These are phyloP conservation scores for Sarcophaga variegata DNA, from an alignment of 2,888 invertebrate genomes.

Conservation along the genomic window DNA sequence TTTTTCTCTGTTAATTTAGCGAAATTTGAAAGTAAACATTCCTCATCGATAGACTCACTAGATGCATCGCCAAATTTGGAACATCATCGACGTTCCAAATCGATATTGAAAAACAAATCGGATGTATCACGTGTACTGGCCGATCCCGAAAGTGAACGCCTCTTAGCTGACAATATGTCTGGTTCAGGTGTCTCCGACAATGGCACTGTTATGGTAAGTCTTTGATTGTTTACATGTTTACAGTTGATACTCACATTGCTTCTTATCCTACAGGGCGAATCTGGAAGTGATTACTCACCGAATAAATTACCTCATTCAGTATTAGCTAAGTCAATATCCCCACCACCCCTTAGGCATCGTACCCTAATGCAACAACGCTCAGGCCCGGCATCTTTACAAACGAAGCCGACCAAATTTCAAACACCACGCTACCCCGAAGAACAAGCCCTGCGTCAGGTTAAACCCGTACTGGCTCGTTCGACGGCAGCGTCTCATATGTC, in stretches of 20 bases:
- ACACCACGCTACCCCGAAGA: slow-evolving; percentile 81
- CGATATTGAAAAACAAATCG: slow-evolving; percentile 89
- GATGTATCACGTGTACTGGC: slow-evolving; percentile 84
- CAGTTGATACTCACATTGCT: too few relatives aligned
- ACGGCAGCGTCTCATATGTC: slow-evolving; percentile 75
- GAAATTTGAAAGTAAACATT: slow-evolving; percentile 85
- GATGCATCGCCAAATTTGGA: slow-evolving; percentile 87
- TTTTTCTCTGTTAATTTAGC: slow-evolving; percentile 71
- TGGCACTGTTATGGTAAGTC: slow-evolving; percentile 81
- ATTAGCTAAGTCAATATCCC: slow-evolving; percentile 82
- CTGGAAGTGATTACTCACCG: slow-evolving; percentile 87
- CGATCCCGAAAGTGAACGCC: slow-evolving; percentile 89
- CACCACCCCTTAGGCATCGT: slow-evolving; percentile 82
- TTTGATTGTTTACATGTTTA: too few relatives aligned
- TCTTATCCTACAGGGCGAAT: slow-evolving; percentile 83
- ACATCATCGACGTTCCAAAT: slow-evolving; percentile 87
- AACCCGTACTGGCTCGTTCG: slow-evolving; percentile 77
- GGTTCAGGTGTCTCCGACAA: slow-evolving; percentile 84
- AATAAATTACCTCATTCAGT: slow-evolving; percentile 82
- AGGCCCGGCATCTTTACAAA: slow-evolving; percentile 80
- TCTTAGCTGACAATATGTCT: slow-evolving; percentile 86
- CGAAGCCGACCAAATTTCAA: slow-evolving; percentile 81
- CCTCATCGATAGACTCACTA: slow-evolving; percentile 87
- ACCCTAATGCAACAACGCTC: slow-evolving; percentile 82
- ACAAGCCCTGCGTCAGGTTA: slow-evolving; percentile 79